phyloP scores from a whole-genome alignment of 2,113 vertebrate species.

The Crocuta crocuta region DNA sequence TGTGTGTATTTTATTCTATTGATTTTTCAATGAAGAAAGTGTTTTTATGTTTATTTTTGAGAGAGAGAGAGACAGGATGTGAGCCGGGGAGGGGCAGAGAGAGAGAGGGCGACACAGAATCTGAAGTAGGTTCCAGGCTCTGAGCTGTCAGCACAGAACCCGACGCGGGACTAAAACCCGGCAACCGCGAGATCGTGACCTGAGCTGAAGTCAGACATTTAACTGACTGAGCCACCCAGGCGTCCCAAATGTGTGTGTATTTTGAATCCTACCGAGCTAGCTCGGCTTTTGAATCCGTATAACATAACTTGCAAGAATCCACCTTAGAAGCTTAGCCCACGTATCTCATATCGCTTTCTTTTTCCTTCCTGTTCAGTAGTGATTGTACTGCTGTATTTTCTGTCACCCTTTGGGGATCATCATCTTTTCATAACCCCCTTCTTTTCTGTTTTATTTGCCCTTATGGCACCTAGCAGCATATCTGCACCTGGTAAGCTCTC shows the following conservation, averaged over 20 bases:
- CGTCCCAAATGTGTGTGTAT: not conserved
- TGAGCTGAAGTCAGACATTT: no score
- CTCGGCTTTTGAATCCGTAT: not conserved
- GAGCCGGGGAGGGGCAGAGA: no score
- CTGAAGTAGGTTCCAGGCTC: no score
- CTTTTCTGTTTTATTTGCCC: not conserved
- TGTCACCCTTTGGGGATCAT: not conserved
- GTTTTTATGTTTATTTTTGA: no score
- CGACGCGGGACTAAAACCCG: no score
- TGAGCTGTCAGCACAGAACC: no score
- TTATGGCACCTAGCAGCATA: not conserved
- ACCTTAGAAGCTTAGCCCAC: not conserved
- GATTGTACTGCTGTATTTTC: rapidly evolving
- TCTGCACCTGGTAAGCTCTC: not conserved
- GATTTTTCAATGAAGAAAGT: no score
- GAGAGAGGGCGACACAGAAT: no score
- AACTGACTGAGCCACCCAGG: no score
- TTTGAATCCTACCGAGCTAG: not conserved
- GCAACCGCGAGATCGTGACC: no score
- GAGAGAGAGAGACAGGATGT: no score
- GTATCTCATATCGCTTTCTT: not conserved
- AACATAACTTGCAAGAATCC: not conserved
- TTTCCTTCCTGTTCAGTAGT: not conserved
- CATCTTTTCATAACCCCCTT: not conserved
- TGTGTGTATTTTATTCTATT: not conserved